Percentiles rank a stretch among this genome's conserved stretches.
Evolutionary conservation across 1,140 invertebrate species (phyloP).

Genomic region (Uloborus diversus): DNA sequence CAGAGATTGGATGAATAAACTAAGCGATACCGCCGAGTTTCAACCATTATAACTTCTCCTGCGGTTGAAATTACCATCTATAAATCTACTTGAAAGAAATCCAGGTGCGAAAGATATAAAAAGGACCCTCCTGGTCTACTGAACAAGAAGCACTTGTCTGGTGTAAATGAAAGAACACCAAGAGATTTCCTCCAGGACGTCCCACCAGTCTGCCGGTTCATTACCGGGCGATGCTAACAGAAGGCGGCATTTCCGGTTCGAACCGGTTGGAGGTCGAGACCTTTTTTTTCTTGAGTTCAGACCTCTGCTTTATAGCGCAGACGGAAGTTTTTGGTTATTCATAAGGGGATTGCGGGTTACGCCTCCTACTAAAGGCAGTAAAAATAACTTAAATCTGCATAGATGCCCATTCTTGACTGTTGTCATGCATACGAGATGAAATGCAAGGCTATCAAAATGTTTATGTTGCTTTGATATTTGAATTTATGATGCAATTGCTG

Average conservation of each 20-base stretch:
- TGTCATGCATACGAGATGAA: no score
- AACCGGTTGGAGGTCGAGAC: neutral
- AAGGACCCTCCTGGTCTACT: neutral
- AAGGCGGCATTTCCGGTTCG: constrained; percentile 40
- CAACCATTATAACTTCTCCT: no score
- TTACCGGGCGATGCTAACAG: constrained; percentile 36
- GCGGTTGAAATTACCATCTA: no score
- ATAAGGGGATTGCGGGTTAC: constrained; percentile 4
- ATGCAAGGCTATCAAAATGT: neutral
- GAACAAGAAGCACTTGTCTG: constrained; percentile 48
- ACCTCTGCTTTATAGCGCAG: neutral
- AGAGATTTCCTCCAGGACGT: no score
- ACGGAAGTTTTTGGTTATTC: constrained; percentile 41
- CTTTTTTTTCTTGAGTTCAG: neutral
- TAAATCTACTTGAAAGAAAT: no score
- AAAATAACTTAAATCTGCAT: neutral
- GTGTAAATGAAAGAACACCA: constrained; percentile 49
- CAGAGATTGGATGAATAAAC: no score
- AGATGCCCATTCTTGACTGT: no score
- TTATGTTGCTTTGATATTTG: neutral
- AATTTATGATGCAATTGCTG: no score
- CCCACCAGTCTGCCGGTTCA: constrained; percentile 16
- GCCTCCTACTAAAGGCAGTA: neutral
- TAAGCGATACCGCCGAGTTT: no score
- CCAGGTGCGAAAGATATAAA: no score